Base-by-base conservation (phyloP, 2,888 invertebrate genomes). In the Noctua comes region DNA sequence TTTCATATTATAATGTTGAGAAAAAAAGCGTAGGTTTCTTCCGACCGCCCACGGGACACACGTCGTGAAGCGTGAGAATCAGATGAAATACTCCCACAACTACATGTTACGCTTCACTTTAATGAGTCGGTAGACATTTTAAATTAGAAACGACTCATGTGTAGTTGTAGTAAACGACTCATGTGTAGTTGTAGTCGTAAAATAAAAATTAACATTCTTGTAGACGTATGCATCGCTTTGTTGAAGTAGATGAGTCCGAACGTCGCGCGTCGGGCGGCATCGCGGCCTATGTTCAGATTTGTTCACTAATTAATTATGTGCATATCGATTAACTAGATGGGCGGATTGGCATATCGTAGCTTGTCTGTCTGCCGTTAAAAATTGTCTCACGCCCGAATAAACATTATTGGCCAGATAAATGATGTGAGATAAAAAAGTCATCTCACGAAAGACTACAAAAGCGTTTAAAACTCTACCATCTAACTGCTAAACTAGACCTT, bases 11-110 rank as follows among this genome's bases (percentile, higher is more conserved):
- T 89, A 88, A 89, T 88, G 87, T 83, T 73, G 75, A 85, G 84
- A 88, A 88, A 89, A 48, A 91, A 91, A 80, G 21, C 82, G 79
- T 73, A 85, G 57, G 83, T 24, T 54, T 43, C 54, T 80, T 78
- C 84, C 73, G 91, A 90, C 90, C 90, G 88, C 89, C 91, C 90
- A 87, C 88, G 88, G 71, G 78, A 83, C 81, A 83, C 76, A 27
- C 64, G 62, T n/a, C 62, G 46, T 16, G 43, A 48, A 24, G 51
- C 89, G 88, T 89, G 88, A 89, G 89, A 86, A 82, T 73, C 69
- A 69, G 65, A 64, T 59, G 72, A 62, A 76, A 78, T 70, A 76
- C 64, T 80, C 66, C 57, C 83, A 8, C 77, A 64, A 76, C 66
- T 73, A 36, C 71, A 74, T 79, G 73, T 84, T 84, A 86, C 82